Base-by-base conservation (phyloP, 2,797 vertebrate species). In the Pseudomugil tenellus region DNA sequence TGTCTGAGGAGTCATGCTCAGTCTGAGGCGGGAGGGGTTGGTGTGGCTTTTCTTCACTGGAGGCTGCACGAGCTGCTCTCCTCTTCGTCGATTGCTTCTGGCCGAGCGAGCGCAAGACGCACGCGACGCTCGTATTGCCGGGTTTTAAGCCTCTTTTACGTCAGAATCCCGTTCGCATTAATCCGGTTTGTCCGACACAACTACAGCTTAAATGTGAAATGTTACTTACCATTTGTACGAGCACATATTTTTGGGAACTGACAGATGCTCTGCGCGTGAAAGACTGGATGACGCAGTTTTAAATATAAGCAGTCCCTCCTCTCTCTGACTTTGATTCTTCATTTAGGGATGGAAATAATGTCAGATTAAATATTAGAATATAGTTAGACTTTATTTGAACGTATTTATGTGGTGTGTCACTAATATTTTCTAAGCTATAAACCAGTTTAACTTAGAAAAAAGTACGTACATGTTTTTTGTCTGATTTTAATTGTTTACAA, bases 151-250 rank as follows among this genome's bases (percentile, higher is more conserved):
- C 76, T n/a, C 70, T 76, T 46, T 89, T 82, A 92, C 93, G 93
- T 95, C 93, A 94, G 83, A 93, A 92, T 89, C 91, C 90, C 73
- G 83, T 91, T 57, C 68, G 54, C 76, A 80, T 34, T 94, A 92
- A 94, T 93, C 92, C 82, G 88, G 89, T 93, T 91, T 89, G 84
- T 23, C 61, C 55, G 19, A 73, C 74, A 65, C 76, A 63, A 74
- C 80, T 69, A 49, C 77, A 32, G 58, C n/a, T 85, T 74, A 57
- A 67, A 69, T 4, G 76, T 48, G 56, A 62, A 34, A 0, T 5
- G 6, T 28, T 9, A 56, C 43, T 57, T 32, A 2, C 63, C n/a
- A 19, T 59, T 7, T 5, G 49, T 23, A 2, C 32, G 4, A 7
- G 43, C 19, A 37, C 17, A 2, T 19, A 43, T 52, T 64, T 19